Percentiles rank a stretch among this genome's conserved stretches.
Evolutionary conservation across 1,140 invertebrate genomes (phyloP).

Genomic region (Platorchestia sp.): DNA sequence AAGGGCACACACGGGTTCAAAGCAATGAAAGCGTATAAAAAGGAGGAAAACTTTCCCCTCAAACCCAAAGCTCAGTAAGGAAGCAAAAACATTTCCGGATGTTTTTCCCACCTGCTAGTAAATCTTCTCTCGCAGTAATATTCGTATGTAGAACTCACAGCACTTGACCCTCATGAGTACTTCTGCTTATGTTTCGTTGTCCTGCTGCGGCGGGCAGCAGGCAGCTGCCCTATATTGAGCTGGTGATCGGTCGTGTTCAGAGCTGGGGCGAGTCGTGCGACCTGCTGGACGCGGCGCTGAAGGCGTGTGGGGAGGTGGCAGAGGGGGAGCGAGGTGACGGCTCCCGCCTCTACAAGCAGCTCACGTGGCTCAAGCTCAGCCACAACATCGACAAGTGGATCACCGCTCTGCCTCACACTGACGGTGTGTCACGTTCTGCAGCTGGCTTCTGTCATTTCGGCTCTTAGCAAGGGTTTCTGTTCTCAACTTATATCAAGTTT

Average conservation of each 20-base stretch:
- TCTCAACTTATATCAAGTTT: background rate
- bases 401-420: slow-evolving; percentile 61
- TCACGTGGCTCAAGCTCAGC: slow-evolving; percentile 64
- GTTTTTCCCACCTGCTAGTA: background rate
- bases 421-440: slow-evolving; percentile 53
- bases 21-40: no score
- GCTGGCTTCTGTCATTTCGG: no score
- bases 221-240: no score
- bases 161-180: background rate
- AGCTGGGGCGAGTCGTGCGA: slow-evolving; percentile 62
- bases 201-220: no score
- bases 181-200: background rate
- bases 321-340: slow-evolving; percentile 54
- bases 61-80: no score
- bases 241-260: background rate
- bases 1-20: no score
- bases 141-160: background rate
- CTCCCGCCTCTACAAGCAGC: slow-evolving; percentile 60
- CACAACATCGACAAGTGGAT: slow-evolving; percentile 65
- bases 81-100: no score
- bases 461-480: background rate
- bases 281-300: slow-evolving; percentile 62
- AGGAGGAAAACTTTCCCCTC: no score
- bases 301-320: slow-evolving; percentile 35
- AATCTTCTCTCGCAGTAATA: background rate